Evolutionary conservation across 2,113 vertebrate genomes (phyloP).

Genomic region (Canis aureus): DNA sequence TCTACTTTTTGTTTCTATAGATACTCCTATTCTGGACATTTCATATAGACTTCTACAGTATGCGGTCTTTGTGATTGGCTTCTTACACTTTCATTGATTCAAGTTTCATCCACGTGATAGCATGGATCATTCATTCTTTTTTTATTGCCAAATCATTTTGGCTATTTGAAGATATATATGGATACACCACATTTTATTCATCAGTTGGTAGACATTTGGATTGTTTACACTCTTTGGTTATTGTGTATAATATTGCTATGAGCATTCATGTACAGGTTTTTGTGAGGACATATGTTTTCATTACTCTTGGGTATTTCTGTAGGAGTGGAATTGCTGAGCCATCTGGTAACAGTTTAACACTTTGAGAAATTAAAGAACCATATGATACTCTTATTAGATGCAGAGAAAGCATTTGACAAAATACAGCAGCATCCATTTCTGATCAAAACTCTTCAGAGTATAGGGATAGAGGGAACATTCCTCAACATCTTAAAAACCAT

Average conservation of each 20-base stretch:
- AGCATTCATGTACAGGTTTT: background rate
- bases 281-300: background rate
- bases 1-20: slow-evolving; percentile 6
- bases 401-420: no score
- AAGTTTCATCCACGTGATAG: background rate
- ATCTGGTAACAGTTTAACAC: background rate
- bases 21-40: background rate
- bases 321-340: background rate
- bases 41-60: background rate
- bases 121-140: slow-evolving; percentile 20
- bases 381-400: no score
- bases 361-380: background rate
- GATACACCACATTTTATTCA: background rate
- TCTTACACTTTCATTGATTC: background rate
- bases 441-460: no score
- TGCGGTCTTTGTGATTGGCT: background rate
- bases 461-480: no score
- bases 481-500: no score
- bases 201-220: background rate
- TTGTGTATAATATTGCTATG: background rate
- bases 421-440: no score
- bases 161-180: background rate
- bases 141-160: slow-evolving; percentile 36
- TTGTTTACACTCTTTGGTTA: background rate
- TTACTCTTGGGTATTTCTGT: background rate